Base-by-base conservation (phyloP, 37 sponge, comb jelly and placozoan genomes). In the Geodia barretti region DNA sequence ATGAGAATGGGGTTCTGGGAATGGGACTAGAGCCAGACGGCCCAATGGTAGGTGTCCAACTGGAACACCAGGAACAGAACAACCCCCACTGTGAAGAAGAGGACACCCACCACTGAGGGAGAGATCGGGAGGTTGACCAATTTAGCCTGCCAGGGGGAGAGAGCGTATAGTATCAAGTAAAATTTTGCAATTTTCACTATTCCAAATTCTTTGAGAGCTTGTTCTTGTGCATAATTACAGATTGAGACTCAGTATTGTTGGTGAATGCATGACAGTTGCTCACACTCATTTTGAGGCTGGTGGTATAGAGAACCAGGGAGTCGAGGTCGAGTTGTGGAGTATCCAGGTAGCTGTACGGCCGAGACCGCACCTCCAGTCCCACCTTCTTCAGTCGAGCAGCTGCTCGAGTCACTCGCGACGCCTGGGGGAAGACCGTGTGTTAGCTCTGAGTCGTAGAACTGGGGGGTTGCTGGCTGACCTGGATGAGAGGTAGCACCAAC, bases 281-380 rank as follows among this genome's bases (percentile, higher is more conserved):
- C 75, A 90, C 90, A 61, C 60, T 90, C 54, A 89, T 68, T 25
- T 73, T 81, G 42, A 83, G 68, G 21, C 71, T 39, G 20, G 75
- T 32, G n/a, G 81, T 76, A 77, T 77, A 93, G 60, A 62, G 66
- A 41, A 88, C 76, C 43, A 93, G 32, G 28, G 93, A 93, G 80
- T 93, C 93, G 32, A 93, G 71, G 54, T 86, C 87, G 25, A 89
- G 74, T 41, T 89, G 89, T 2, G 93, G 83, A 23, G 90, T 89
- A 67, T 93, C 93, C 4, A 33, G 63, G 78, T 93, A 93, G 79
- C 74, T 78, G 72, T 86, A 93, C 11, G 93, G 93, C 0, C 93
- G 81, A 0, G 93, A 64, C 17, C 90, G 60, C 21, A 93, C 43
- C 68, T 93, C 89, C 61, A 80, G 42, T 3, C 83, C 86, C 0